A percentile compares a stretch with the other conserved stretches of the same genome.
Conservation (phyloP, 2,888 invertebrate genomes). For the Andrena marginata region DNA sequence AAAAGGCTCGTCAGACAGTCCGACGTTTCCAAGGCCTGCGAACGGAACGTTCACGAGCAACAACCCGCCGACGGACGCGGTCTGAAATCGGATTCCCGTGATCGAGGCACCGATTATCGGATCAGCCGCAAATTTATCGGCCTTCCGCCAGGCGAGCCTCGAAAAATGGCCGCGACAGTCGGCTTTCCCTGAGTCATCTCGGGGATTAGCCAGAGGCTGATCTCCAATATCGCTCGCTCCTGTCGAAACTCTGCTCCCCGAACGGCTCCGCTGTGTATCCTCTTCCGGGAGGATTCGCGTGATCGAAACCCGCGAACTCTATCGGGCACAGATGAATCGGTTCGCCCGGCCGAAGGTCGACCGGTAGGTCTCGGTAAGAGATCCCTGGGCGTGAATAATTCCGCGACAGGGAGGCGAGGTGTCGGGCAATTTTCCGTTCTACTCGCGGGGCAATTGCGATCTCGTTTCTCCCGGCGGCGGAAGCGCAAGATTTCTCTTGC, state of each 20-base stretch:
- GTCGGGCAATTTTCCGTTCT: too few species aligned
- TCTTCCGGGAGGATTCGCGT: too few species aligned
- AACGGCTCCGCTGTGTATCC: too few species aligned
- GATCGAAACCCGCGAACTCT: too few species aligned
- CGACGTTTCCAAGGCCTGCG: constrained; percentile 7
- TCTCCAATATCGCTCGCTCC: constrained; percentile 9
- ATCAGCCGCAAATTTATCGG: constrained; percentile 54
- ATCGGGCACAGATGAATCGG: too few species aligned
- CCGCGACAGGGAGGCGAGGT: too few species aligned
- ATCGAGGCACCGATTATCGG: constrained; percentile 58
- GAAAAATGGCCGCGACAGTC: background rate
- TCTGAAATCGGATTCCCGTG: constrained; percentile 57
- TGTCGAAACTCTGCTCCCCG: background rate
- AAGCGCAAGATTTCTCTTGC: too few species aligned
- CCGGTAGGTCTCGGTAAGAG: too few species aligned
- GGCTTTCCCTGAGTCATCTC: background rate
- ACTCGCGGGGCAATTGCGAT: too few species aligned
- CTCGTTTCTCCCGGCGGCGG: too few species aligned
- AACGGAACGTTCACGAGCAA: background rate
- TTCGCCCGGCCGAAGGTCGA: too few species aligned
- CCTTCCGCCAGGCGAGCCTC: background rate
- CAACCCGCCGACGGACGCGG: constrained; percentile 1
- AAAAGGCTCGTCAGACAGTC: background rate
- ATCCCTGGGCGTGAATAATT: too few species aligned
- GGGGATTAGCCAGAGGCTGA: background rate